Conservation (phyloP, 2,888 invertebrate genomes). For the Stegana nigrithorax region DNA sequence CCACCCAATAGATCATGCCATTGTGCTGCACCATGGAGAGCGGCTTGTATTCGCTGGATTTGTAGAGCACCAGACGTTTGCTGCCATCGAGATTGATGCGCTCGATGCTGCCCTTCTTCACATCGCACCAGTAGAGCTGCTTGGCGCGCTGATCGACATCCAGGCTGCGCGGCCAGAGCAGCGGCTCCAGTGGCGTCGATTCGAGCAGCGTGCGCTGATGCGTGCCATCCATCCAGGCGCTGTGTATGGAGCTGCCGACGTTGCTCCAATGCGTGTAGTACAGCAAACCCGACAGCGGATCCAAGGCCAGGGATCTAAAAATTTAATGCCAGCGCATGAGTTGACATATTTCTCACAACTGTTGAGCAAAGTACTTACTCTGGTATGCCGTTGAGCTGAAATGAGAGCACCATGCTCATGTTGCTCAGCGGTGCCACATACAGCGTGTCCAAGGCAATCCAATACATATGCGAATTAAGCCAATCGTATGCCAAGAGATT, state of each 20-base stretch:
- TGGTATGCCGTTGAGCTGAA: conserved; percentile 71
- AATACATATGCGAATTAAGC: conserved; percentile 85
- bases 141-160: conserved; percentile 74
- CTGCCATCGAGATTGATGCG: conserved; percentile 73
- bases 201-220: conserved; percentile 72
- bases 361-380: conserved; percentile 68
- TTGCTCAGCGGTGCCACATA: conserved; percentile 76
- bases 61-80: conserved; percentile 70
- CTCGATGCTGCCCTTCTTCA: conserved; percentile 76
- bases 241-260: conserved; percentile 72
- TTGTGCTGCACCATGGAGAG: conserved; percentile 77
- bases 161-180: conserved; percentile 80
- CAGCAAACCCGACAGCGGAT: conserved; percentile 78
- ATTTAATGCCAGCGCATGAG: too few species aligned
- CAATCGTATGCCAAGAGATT: conserved; percentile 86
- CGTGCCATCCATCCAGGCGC: conserved; percentile 81
- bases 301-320: conserved; percentile 75
- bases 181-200: conserved; percentile 73
- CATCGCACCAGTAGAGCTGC: conserved; percentile 80
- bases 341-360: neutral
- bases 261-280: conserved; percentile 81
- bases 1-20: conserved; percentile 77
- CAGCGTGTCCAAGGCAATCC: conserved; percentile 79
- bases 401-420: conserved; percentile 71
- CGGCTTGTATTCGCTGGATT: conserved; percentile 73